Evolutionary conservation across 2,797 vertebrate species (phyloP).

Genomic region (Propithecus perrieri): DNA sequence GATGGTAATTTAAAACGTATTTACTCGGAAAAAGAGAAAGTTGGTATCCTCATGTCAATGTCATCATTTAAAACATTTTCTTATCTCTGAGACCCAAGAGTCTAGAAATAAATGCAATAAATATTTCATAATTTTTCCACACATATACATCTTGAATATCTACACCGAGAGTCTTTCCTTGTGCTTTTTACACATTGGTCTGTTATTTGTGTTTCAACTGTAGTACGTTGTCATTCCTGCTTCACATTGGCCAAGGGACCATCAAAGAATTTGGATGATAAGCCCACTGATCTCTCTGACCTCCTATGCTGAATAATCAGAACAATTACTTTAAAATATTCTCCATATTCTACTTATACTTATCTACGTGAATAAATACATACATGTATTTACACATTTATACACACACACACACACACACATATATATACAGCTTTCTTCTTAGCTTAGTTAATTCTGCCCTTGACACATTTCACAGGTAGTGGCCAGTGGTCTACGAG

Average conservation of each 20-base stretch:
- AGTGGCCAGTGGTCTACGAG: not conserved
- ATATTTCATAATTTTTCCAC: conserved; percentile 42
- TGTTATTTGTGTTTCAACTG: not conserved
- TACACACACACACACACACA: not conserved
- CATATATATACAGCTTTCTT: not conserved
- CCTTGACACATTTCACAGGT: not conserved
- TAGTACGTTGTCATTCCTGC: not conserved
- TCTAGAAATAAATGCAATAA: conserved; percentile 24
- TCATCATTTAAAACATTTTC: conserved; percentile 41
- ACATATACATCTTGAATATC: not conserved
- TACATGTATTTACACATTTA: not conserved
- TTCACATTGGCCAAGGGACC: not conserved
- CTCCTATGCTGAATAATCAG: not conserved
- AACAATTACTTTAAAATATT: not conserved
- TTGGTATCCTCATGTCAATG: not conserved
- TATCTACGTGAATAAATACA: not conserved
- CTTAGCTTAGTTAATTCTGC: not conserved
- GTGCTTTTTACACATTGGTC: not conserved
- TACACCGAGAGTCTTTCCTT: not conserved
- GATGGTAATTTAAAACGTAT: conserved; percentile 52
- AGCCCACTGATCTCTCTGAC: not conserved
- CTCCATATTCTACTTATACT: not conserved
- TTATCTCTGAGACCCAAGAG: conserved; percentile 21
- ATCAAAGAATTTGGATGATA: not conserved
- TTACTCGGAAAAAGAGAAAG: conserved; percentile 41